Evolutionary conservation across 2,113 vertebrate genomes (phyloP), one percentile per base, ranked within the genome.

Genomic region (Pungitius pungitius): DNA sequence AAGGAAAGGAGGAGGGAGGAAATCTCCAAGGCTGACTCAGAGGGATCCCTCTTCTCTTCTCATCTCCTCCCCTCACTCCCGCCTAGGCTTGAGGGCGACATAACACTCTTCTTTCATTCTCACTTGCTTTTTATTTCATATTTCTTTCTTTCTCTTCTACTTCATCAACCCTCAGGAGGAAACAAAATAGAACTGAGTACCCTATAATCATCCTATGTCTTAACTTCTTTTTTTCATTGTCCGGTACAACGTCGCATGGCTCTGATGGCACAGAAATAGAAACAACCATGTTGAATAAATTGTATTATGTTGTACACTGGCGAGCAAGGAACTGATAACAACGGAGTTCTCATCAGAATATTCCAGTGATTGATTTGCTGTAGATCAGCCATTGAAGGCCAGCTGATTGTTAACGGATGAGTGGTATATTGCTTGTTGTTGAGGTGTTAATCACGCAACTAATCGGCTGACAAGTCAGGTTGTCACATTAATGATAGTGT

Each of bases 11-110:
- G 58, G 62, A 66, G 73, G 72, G 75, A 73, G 83, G 86, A 85
- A 86, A 84, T 82, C 78, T 86, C 75, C 73, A 56, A 86, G 81
- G 85, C 82, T 90, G 87, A 91, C 84, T 90, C 79, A 85, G 80
- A 90, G 85, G 86, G 80, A 92, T 90, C 81, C 88, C 90, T 86
- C 78, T 68, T 77, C 78, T 75, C 71, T 20, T 77, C 59, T 87
- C 80, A n/a, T 85, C 51, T 85, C 55, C 27, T 72, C 67, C 33
- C 49, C 63, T 65, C 17, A 59, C 75, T 80, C 54, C 64, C 30
- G 67, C 40, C 17, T 42, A 57, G 73, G 60, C 77, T 77, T 72
- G 27, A 82, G 67, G 45, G 60, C 70, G 80, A 73, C 75, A 83
- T 61, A 58, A 78, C 78, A 73, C 69, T 52, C 14, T 68, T 83